Conservation (phyloP, 2,113 vertebrate species). For the Monopterus albus region DNA sequence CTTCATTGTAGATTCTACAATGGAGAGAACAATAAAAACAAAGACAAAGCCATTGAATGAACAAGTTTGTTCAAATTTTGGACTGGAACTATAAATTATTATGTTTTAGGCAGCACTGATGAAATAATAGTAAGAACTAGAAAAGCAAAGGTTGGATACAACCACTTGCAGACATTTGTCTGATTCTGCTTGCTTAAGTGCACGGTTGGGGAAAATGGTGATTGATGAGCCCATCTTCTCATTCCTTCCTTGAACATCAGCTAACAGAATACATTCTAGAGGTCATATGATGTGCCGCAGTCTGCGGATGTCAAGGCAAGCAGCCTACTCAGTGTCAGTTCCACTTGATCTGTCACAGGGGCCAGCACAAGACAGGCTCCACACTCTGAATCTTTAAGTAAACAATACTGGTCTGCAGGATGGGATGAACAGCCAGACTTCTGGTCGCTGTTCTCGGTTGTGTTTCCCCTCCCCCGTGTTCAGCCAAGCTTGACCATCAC, state of each 20-base stretch:
- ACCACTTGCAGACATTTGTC: slow-evolving; percentile 20
- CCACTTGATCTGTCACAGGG: slow-evolving; percentile 66
- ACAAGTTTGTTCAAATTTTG: too few relatives aligned
- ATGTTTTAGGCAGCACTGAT: too few relatives aligned
- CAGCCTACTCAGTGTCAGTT: slow-evolving; percentile 71
- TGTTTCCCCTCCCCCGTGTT: slow-evolving; percentile 40
- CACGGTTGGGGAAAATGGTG: slow-evolving; percentile 62
- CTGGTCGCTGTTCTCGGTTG: slow-evolving; percentile 37
- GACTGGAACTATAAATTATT: too few relatives aligned
- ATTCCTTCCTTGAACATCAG: slow-evolving; percentile 52
- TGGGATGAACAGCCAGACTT: slow-evolving; percentile 49
- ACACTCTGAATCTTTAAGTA: slow-evolving; percentile 66
- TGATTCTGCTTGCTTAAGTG: slow-evolving; percentile 33
- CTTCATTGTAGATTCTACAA: too few relatives aligned
- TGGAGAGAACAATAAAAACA: too few relatives aligned
- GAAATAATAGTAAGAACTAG: background rate
- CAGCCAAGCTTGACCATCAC: slow-evolving; percentile 63
- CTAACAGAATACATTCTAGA: slow-evolving; percentile 55
- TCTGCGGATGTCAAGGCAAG: slow-evolving; percentile 48
- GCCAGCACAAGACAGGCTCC: slow-evolving; percentile 41
- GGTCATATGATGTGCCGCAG: slow-evolving; percentile 50
- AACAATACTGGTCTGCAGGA: slow-evolving; percentile 52
- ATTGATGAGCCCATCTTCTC: slow-evolving; percentile 70
- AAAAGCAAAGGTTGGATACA: slow-evolving; percentile 12
- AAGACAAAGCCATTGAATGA: too few relatives aligned